These are phyloP conservation scores for Asbolus verrucosus DNA, from an alignment of 1,140 invertebrate species.

Conservation along the genomic window DNA sequence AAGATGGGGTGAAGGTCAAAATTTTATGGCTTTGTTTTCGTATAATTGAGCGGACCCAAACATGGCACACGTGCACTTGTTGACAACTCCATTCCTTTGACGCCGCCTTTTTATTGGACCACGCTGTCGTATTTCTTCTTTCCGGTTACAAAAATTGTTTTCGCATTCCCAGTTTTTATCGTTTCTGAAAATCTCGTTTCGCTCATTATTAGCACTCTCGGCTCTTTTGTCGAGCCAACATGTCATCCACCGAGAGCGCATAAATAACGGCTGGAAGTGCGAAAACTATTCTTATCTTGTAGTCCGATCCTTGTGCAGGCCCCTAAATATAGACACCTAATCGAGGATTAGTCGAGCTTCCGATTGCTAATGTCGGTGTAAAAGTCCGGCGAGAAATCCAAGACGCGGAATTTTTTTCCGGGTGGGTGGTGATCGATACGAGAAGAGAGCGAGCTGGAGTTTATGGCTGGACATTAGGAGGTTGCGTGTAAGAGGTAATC, in stretches of 20 bases:
- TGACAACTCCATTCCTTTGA: too few relatives aligned
- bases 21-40: too few relatives aligned
- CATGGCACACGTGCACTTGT: too few relatives aligned
- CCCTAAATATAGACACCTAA: slow-evolving; percentile 12
- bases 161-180: too few relatives aligned
- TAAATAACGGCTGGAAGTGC: slow-evolving; percentile 5
- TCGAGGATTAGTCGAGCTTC: slow-evolving; percentile 13
- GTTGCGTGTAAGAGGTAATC: slow-evolving; percentile 44
- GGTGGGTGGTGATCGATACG: slow-evolving; percentile 16
- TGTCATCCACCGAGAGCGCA: slow-evolving; percentile 4
- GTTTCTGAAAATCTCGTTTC: too few relatives aligned
- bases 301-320: background rate
- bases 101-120: too few relatives aligned
- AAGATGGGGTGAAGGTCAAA: too few relatives aligned
- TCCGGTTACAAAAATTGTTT: too few relatives aligned
- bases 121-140: too few relatives aligned
- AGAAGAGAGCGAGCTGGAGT: background rate
- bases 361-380: background rate
- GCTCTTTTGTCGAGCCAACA: background rate
- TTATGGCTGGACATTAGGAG: slow-evolving; percentile 38
- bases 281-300: background rate
- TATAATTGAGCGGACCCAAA: too few relatives aligned
- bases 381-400: background rate
- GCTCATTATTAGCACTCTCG: too few relatives aligned
- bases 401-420: slow-evolving; percentile 2